Evolutionary conservation across 2,797 vertebrate species (phyloP), one percentile per base, ranked within the genome.

Genomic region (Myiotriccus ornatus): DNA sequence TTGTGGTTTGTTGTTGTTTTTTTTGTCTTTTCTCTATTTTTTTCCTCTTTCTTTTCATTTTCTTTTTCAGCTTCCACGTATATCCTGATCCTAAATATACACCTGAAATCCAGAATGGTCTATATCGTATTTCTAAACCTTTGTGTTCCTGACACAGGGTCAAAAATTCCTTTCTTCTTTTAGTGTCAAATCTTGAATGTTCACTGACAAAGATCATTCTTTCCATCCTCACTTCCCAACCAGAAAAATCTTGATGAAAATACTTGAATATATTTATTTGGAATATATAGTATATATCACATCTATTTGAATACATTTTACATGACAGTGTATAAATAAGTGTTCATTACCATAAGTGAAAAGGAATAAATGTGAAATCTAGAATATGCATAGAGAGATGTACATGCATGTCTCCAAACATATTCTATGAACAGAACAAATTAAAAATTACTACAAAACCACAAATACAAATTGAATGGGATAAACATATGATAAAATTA

Each of bases 41-140:
- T 8, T 7, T 7, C 2, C 4, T 12, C 2, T 16, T 73, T 28
- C 2, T 10, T 10, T 17, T 30, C 46, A 14, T 23, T 32, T 27
- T 28, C 0, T 68, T 41, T 75, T 75, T 27, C 11, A 53, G 5
- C 25, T 86, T 86, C 12, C 7, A 34, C 14, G 15, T 41, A 41
- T 41, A 41, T 41, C 14, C 39, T 46, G 22, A 28, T 41, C 20
- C 15, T 64, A 13, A 10, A 6, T 27, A 39, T 5, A 28, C 18
- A 12, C 16, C 25, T 47, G 41, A 65, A 77, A 77, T 60, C 5
- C 37, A 22, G 10, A 55, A 5, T 21, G 30, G 24, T 32, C 19
- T 67, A 8, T 67, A 35, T 5, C 20, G 77, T 9, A 0, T 35
- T 69, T 57, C 28, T 56, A 69, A 52, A 69, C 10, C 4, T 47